Evolutionary conservation across 2,888 invertebrate genomes (phyloP), one percentile per base, ranked within the genome.

Genomic region (Epirrhoe alternata): DNA sequence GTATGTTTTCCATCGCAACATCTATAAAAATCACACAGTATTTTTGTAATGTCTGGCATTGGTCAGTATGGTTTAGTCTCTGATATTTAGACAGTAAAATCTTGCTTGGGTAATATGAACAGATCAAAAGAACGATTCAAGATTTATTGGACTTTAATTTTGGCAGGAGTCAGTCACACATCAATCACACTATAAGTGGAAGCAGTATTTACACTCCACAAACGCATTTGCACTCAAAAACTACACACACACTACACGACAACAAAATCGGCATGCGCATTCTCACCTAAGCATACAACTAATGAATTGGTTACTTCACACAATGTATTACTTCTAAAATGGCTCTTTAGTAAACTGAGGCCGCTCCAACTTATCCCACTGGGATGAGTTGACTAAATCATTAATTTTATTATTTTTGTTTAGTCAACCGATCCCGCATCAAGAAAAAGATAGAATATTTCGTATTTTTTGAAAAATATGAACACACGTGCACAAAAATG

Each of bases 111-210:
- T 66, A 61, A 63, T 52, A 30, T 14, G 35, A 47, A 58, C 38
- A 65, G 66, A 61, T 66, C 66, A 66, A 61, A 61, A 49, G 52
- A 35, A 58, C 10, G 33, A 6, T 17, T 52, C 49, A 61, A 16
- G 55, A 55, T 55, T 31, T 14, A 61, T 51, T 52, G 45, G 33
- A 33, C n/a, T 50, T 17, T 38, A 47, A 35, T 24, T 64, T 60
- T 55, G 55, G 56, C 45, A 60, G 35, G 30, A 59, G 30, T 50
- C n/a, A 60, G 33, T 33, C 42, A 47, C 51, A 65, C 16, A 52
- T 57, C 47, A 52, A 50, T 64, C 12, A 54, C 16, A 35, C 16
- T 12, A 33, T n/a, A 33, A 3, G 24, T 24, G 24, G 24, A 24
- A 45, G 14, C 45, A 45, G 45, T 45, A 45, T 45, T n/a, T 14